These are phyloP conservation scores for Agrochola litura DNA, from an alignment of 2,888 invertebrate genomes.

Conservation along the genomic window DNA sequence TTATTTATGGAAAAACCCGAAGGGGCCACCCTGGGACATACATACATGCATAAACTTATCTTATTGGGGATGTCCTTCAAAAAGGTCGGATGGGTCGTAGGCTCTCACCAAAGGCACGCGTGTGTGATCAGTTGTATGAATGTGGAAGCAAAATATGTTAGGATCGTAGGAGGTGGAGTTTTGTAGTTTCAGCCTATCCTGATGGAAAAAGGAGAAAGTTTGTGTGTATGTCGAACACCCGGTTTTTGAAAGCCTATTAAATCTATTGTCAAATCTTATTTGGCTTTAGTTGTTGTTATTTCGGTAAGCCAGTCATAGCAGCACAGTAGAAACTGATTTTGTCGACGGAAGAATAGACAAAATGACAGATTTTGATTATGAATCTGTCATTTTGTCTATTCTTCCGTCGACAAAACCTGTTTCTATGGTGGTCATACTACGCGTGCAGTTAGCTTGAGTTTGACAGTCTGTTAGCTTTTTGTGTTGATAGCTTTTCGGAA, in stretches of 20 bases:
- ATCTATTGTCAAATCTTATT: background rate
- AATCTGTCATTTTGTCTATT: no score
- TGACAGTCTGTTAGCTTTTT: background rate
- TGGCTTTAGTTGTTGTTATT: background rate
- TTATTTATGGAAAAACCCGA: background rate
- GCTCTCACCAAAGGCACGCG: background rate
- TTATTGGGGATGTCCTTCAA: slow-evolving; percentile 27
- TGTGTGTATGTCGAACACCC: background rate
- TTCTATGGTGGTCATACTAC: no score
- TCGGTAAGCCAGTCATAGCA: background rate
- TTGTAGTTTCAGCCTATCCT: background rate
- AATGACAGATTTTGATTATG: no score
- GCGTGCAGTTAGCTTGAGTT: background rate
- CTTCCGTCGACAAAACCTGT: no score
- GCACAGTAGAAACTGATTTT: no score
- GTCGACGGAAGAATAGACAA: no score
- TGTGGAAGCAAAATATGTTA: slow-evolving; percentile 1
- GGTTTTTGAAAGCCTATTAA: background rate
- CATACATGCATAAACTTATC: background rate
- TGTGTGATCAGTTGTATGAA: slow-evolving; percentile 12
- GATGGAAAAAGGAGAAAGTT: background rate
- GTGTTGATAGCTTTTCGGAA: background rate
- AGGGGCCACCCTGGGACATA: slow-evolving; percentile 12
- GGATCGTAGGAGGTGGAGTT: no score
- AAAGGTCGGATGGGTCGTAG: slow-evolving; percentile 20